Base-by-base conservation (phyloP, 2,797 vertebrate genomes). In the Xenopus petersii region DNA sequence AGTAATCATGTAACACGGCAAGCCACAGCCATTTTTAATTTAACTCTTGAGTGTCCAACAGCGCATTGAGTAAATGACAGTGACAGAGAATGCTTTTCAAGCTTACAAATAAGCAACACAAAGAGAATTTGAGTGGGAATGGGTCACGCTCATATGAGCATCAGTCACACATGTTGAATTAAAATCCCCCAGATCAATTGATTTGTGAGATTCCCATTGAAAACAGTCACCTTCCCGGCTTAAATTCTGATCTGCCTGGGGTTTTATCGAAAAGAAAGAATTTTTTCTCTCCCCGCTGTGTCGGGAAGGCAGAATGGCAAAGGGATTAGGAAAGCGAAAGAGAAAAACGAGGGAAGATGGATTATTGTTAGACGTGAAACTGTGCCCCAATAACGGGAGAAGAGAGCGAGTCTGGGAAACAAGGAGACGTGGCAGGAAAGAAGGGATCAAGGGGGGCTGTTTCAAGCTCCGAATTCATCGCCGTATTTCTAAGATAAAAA, bases 311-410 rank as follows among this genome's bases (percentile, higher is more conserved):
- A 17, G 64, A 60, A 71, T 65, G 55, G 51, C 46, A 56, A 71
- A 70, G 62, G 69, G 75, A 71, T 77, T 77, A 79, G 66, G 70
- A 81, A 64, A 75, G 58, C 7, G 55, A 80, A 79, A 74, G 49
- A 74, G 66, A 83, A 75, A 80, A 3, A 9, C 82, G 81, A 84
- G 79, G 78, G 79, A 76, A 75, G 83, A 81, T 73, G 21, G 79
- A 73, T 68, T 74, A 80, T 78, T 71, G 16, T 1, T 26, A 75
- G 70, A 70, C 73, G 56, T 51, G 70, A 10, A 24, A 63, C 75
- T 67, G 62, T 21, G 42, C 60, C 10, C 10, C 10, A 21, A 66
- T 74, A 64, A 46, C 10, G 1, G 48, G 59, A 61, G 62, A 30
- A 49, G 16, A 59, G 64, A 11, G 56, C 33, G 55, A 70, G 60